Conservation (phyloP, 1,140 invertebrate species). For the Ceratina calcarata region DNA sequence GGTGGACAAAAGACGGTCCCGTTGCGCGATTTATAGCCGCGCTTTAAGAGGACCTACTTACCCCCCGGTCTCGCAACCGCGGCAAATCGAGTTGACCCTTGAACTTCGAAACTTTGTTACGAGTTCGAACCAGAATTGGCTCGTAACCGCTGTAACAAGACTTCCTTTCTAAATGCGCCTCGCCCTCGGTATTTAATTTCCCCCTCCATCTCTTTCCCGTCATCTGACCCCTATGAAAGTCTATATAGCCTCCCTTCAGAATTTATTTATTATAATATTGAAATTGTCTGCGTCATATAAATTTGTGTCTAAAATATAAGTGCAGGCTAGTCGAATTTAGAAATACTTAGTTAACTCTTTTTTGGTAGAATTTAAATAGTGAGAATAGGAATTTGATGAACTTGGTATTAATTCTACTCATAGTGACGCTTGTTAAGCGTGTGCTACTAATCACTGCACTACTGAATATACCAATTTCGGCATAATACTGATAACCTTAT, state of each 20-base stretch:
- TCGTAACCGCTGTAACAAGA: conserved; percentile 49
- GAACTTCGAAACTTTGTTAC: conserved; percentile 63
- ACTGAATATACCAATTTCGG: conserved; percentile 7
- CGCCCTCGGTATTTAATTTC: conserved; percentile 55
- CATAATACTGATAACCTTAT: conserved; percentile 30
- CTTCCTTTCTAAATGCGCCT: conserved; percentile 46
- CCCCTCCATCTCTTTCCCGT: neutral
- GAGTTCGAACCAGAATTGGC: conserved; percentile 54
- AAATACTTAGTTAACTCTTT: too few species aligned
- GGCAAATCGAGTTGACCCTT: conserved; percentile 63
- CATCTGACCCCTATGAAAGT: neutral
- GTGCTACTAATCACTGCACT: conserved; percentile 13
- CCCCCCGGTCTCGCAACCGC: conserved; percentile 43
- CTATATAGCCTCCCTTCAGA: too few species aligned
- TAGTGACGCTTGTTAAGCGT: neutral
- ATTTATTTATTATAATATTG: too few species aligned
- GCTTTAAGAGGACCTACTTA: conserved; percentile 31
- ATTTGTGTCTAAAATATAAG: too few species aligned
- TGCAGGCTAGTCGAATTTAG: too few species aligned
- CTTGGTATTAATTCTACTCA: too few species aligned
- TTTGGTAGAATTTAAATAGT: too few species aligned
- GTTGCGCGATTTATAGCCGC: conserved; percentile 41
- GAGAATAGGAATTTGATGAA: too few species aligned
- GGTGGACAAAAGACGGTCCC: conserved; percentile 19
- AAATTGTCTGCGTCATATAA: too few species aligned